Conservation (phyloP, 1,140 invertebrate genomes). For the Parapsyche elsis region DNA sequence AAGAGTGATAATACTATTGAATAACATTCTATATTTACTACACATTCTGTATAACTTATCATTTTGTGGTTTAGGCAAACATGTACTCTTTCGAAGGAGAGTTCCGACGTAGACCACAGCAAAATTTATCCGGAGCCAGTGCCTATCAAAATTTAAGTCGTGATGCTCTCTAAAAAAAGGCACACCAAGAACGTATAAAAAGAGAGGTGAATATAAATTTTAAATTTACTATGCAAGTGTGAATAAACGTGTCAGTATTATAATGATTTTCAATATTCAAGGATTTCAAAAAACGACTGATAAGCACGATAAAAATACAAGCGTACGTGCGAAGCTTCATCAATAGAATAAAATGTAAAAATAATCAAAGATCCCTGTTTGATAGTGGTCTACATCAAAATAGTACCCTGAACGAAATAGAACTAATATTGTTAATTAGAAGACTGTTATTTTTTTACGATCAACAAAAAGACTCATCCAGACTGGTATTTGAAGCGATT, state of each 20-base stretch:
- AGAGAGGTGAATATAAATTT: slow-evolving; percentile 71
- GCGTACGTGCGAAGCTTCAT: slow-evolving; percentile 82
- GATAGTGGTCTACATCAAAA: slow-evolving; percentile 70
- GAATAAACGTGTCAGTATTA: neutral
- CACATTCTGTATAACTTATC: no score
- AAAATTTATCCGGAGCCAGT: slow-evolving; percentile 90
- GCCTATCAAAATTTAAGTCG: slow-evolving; percentile 75
- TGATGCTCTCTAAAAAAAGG: slow-evolving; percentile 80
- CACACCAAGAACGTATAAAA: slow-evolving; percentile 86
- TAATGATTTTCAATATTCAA: slow-evolving; percentile 59
- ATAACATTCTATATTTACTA: no score
- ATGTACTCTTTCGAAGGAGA: slow-evolving; percentile 94
- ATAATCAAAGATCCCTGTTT: slow-evolving; percentile 74
- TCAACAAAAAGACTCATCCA: slow-evolving; percentile 72
- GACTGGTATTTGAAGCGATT: slow-evolving; percentile 72
- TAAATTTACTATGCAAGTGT: slow-evolving; percentile 32
- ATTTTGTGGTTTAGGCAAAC: slow-evolving; percentile 28
- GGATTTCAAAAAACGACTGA: slow-evolving; percentile 75
- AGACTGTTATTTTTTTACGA: slow-evolving; percentile 84
- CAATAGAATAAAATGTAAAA: slow-evolving; percentile 74
- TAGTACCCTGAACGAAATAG: slow-evolving; percentile 66
- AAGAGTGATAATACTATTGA: no score
- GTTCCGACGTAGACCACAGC: slow-evolving; percentile 86
- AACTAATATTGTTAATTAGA: slow-evolving; percentile 69
- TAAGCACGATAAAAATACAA: slow-evolving; percentile 81